Conservation (phyloP, 2,797 vertebrate genomes). For the Micrastur ruficollis region DNA sequence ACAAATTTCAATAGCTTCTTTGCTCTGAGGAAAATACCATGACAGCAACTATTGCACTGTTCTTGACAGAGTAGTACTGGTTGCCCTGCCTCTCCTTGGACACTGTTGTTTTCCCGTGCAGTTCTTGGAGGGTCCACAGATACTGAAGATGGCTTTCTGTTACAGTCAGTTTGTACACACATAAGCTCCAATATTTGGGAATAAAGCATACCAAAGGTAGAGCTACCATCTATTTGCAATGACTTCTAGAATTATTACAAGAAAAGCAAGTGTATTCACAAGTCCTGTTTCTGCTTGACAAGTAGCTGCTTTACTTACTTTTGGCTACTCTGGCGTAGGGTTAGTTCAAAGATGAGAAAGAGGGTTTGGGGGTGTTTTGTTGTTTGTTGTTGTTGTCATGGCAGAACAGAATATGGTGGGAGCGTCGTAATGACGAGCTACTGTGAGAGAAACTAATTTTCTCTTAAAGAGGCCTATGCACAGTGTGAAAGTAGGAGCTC, state of each 20-base stretch:
- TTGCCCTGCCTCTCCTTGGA: background rate
- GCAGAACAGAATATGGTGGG: background rate
- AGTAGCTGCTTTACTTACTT: background rate
- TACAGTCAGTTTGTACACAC: background rate
- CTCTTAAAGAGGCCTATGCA: background rate
- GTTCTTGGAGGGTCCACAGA: background rate
- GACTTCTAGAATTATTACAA: background rate
- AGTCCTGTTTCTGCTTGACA: background rate
- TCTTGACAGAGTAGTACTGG: background rate
- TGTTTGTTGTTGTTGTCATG: background rate
- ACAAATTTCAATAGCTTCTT: background rate
- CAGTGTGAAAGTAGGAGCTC: background rate
- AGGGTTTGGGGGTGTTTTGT: background rate
- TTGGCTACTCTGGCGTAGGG: background rate
- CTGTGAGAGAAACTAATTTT: background rate
- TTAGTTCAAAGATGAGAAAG: background rate
- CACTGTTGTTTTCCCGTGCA: background rate
- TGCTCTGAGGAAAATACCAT: background rate
- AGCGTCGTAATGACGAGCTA: background rate
- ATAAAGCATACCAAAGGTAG: background rate
- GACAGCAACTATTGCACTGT: background rate
- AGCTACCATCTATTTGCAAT: background rate
- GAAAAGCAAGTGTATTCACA: background rate
- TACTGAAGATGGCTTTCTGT: background rate
- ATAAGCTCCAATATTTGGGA: background rate